Percentiles rank a stretch among this genome's conserved stretches.
Evolutionary conservation across 2,888 invertebrate species (phyloP).

Genomic region (Callyntrura sp.): DNA sequence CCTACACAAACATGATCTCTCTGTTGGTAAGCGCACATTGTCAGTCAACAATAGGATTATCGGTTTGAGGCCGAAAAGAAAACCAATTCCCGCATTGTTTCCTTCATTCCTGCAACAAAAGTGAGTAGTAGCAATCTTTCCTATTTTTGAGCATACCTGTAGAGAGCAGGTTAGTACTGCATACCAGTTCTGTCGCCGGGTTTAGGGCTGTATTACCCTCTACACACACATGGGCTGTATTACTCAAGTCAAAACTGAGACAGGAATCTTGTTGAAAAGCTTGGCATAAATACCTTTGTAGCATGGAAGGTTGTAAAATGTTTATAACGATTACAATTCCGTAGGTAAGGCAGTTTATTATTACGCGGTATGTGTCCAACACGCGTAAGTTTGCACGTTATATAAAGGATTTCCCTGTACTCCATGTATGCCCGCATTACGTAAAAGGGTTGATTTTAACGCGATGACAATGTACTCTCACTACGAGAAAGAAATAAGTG

Average conservation of each 20-base stretch:
- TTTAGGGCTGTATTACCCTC: background rate
- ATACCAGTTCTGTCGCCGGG: background rate
- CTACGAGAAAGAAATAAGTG: no score
- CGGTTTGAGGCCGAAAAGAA: conserved; percentile 43
- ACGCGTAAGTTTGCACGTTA: background rate
- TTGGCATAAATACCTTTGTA: conserved; percentile 60
- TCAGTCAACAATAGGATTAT: conserved; percentile 52
- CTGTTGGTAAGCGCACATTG: conserved; percentile 4
- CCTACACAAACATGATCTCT: background rate
- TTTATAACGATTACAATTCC: conserved; percentile 46
- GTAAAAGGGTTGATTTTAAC: conserved; percentile 1
- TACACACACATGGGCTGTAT: no score
- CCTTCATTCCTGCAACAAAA: background rate
- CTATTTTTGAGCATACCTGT: background rate
- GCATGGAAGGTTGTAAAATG: conserved; percentile 62
- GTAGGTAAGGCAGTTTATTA: conserved; percentile 11
- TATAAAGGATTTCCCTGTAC: background rate
- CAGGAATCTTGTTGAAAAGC: conserved; percentile 33
- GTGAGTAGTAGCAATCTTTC: background rate
- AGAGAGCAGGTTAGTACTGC: no score
- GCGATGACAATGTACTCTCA: no score
- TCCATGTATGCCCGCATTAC: background rate
- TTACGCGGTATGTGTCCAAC: background rate
- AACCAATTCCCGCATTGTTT: conserved; percentile 21
- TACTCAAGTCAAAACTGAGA: conserved; percentile 25